These are phyloP conservation scores for Perdix hodgsoniae DNA, from an alignment of 2,797 vertebrate genomes.

Conservation along the genomic window DNA sequence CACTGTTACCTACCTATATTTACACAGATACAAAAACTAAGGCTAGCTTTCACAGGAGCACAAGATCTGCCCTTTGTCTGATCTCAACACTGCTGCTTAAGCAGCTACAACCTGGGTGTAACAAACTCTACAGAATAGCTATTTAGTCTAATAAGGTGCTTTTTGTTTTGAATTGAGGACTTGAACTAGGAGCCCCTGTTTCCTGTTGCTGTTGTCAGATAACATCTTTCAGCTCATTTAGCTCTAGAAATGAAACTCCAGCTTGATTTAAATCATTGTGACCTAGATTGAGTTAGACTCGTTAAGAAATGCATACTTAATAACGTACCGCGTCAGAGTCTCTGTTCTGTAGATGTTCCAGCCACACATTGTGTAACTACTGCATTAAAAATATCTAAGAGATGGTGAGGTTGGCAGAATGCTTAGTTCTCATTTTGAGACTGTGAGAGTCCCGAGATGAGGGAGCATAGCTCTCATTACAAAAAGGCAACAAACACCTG, in stretches of 20 bases:
- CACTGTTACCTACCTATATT: neutral
- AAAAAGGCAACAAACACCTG: neutral
- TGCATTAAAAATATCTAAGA: neutral
- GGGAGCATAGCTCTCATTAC: neutral
- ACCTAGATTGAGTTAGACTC: neutral
- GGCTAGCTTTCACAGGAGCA: neutral
- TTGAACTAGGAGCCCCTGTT: neutral
- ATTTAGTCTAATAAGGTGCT: neutral
- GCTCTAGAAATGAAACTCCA: neutral
- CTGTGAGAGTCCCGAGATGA: rapidly evolving
- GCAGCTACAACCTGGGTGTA: neutral
- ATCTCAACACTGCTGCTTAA: neutral
- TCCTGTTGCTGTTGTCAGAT: neutral
- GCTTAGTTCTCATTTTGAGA: neutral
- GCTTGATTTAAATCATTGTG: neutral
- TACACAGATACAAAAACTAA: neutral
- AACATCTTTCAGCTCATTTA: neutral
- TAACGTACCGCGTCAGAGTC: neutral
- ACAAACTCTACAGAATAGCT: neutral
- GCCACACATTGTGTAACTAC: neutral
- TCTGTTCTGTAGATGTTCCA: neutral
- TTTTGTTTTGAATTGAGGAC: neutral
- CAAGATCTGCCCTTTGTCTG: neutral
- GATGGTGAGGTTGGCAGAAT: neutral
- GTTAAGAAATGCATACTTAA: neutral